Percentiles rank a stretch among this genome's conserved stretches.
phyloP scores from a whole-genome alignment of 2,113 vertebrate species.

The Mungos mungo region DNA sequence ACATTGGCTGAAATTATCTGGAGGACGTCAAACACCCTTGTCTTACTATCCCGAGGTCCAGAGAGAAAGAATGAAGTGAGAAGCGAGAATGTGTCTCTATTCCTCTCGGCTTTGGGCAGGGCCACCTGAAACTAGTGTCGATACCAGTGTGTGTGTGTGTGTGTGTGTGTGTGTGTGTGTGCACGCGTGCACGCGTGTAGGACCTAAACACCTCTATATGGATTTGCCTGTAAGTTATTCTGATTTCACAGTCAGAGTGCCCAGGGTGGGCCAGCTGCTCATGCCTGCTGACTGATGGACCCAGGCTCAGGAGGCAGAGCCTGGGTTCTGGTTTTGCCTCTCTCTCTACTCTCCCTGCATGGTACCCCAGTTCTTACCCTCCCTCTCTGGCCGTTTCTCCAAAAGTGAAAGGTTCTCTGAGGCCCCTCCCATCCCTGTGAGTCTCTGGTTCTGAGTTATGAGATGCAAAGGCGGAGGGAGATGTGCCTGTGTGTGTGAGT shows the following conservation, averaged over 20 bases:
- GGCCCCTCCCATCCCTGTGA: neutral
- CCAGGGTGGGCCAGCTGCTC: neutral
- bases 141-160: neutral
- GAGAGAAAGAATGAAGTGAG: neutral
- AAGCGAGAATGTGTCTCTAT: neutral
- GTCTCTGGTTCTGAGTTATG: neutral
- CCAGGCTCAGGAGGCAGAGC: neutral
- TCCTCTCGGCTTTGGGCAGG: neutral
- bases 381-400: neutral
- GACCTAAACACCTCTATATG: neutral
- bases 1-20: neutral
- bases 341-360: neutral
- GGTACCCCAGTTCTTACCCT: neutral
- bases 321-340: neutral
- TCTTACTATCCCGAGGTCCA: neutral
- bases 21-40: neutral
- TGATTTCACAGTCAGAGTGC: neutral
- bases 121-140: neutral
- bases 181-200: too few species aligned
- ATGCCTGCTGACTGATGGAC: fast-evolving
- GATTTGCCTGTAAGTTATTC: neutral
- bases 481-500: neutral
- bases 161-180: neutral
- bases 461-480: neutral
- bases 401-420: neutral